Percentiles rank a stretch among this genome's conserved stretches.
These are phyloP conservation scores for Andrena praecox DNA, from an alignment of 2,888 invertebrate species.

Conservation along the genomic window DNA sequence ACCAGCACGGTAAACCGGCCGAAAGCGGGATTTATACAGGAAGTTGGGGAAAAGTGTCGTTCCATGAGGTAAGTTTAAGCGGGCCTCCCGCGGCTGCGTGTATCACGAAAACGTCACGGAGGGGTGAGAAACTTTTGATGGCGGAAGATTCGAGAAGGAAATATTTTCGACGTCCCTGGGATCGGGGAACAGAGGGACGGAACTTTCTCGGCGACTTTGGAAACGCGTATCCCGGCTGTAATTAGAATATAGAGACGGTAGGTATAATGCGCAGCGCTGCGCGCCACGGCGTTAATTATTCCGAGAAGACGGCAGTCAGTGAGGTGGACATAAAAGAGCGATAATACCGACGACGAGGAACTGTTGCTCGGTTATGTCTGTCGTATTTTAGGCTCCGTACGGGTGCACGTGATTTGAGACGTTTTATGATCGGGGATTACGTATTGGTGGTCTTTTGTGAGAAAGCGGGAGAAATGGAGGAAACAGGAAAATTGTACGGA, in stretches of 20 bases:
- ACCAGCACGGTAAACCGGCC: constrained; percentile 49
- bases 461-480: too few species aligned
- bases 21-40: constrained; percentile 62
- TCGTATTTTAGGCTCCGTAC: constrained; percentile 30
- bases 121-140: constrained; percentile 5
- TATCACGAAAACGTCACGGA: constrained; percentile 20
- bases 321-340: constrained; percentile 33
- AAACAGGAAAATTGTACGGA: too few species aligned
- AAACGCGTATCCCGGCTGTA: constrained; percentile 10
- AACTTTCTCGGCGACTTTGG: background rate
- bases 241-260: constrained; percentile 52
- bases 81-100: constrained; percentile 10
- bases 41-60: constrained; percentile 62
- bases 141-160: constrained; percentile 11
- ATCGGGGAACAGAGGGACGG: background rate
- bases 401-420: constrained; percentile 14
- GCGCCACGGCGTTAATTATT: constrained; percentile 55
- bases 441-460: too few species aligned
- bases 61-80: constrained; percentile 58
- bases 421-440: constrained; percentile 14
- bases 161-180: constrained; percentile 16
- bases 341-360: constrained; percentile 36
- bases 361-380: constrained; percentile 15
- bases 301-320: constrained; percentile 7
- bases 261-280: constrained; percentile 33